A percentile compares a stretch with the other conserved stretches of the same genome.
phyloP scores from a whole-genome alignment of 2,888 invertebrate species.

The Tubulanus polymorphus region DNA sequence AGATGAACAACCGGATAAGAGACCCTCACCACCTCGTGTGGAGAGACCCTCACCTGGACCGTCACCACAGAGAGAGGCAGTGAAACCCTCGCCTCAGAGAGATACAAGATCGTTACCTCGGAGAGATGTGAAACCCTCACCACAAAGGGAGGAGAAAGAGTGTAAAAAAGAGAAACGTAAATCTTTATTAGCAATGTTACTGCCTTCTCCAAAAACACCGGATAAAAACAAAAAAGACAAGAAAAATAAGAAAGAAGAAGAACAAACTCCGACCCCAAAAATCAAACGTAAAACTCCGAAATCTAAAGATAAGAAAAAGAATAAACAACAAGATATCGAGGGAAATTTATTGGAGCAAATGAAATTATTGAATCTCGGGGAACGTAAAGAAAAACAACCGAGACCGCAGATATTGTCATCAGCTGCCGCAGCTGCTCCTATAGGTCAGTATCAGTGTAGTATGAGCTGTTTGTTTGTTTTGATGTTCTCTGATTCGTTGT shows the following conservation, averaged over 20 bases:
- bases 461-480: too few relatives aligned
- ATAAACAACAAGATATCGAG: conserved; percentile 22
- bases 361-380: conserved; percentile 16
- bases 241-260: conserved; percentile 11
- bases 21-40: conserved; percentile 5
- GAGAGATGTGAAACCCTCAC: neutral
- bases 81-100: too few relatives aligned
- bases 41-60: neutral
- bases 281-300: conserved; percentile 20
- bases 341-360: conserved; percentile 19
- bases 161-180: conserved; percentile 40
- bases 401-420: conserved; percentile 10
- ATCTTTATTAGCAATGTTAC: conserved; percentile 32
- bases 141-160: conserved; percentile 11
- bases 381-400: conserved; percentile 8
- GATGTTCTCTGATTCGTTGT: too few relatives aligned
- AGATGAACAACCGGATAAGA: neutral
- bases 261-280: conserved; percentile 9
- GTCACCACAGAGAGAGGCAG: neutral
- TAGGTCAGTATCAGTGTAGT: too few relatives aligned
- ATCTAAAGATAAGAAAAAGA: conserved; percentile 35
- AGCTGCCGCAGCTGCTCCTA: too few relatives aligned
- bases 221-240: conserved; percentile 21
- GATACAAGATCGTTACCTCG: too few relatives aligned
- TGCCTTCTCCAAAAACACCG: conserved; percentile 28